Evolutionary conservation across 2,797 vertebrate species (phyloP), one percentile per base, ranked within the genome.

Genomic region (Uromys caudimaculatus): DNA sequence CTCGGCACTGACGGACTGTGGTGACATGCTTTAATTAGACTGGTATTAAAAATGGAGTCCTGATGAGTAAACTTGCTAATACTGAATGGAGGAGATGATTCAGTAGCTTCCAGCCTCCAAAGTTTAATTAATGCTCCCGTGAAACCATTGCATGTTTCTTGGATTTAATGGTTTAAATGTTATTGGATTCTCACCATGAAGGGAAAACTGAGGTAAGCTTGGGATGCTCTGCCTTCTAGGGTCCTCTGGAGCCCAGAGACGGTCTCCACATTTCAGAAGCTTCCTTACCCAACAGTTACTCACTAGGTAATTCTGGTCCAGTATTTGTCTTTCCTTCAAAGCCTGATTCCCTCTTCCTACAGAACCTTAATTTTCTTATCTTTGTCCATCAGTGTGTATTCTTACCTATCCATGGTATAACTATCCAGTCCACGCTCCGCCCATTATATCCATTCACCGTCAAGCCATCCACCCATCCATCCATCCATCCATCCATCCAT

Each of bases 11-110:
- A 94, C 77, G 93, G 85, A 17, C 90, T 77, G 13, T 77, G 82
- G 78, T 73, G 87, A 82, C 83, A 89, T n/a, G 78, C 38, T 90
- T 95, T 96, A 96, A 95, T 96, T 95, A 96, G 44, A 79, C 69
- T 56, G 54, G 52, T n/a, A 91, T 95, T 97, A 96, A 95, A 96
- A 95, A 97, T 91, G 93, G 89, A 95, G 56, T 67, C 90, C 82
- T 91, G 82, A 95, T 93, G 91, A 95, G 83, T 87, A 96, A 95
- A 79, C 89, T 87, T 23, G 78, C 89, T 54, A n/a, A 83, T 89
- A 44, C 69, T 58, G 93, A 92, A 94, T 6, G 52, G 78, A 78
- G 23, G 60, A 54, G 67, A 91, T 73, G 78, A 96, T 78, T 97
- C 83, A 86, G 62, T 67, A 71, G 52, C 91, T 95, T 93, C 52